These are phyloP conservation scores for Gambusia yucatana DNA, from an alignment of 2,797 vertebrate species.

Conservation along the genomic window DNA sequence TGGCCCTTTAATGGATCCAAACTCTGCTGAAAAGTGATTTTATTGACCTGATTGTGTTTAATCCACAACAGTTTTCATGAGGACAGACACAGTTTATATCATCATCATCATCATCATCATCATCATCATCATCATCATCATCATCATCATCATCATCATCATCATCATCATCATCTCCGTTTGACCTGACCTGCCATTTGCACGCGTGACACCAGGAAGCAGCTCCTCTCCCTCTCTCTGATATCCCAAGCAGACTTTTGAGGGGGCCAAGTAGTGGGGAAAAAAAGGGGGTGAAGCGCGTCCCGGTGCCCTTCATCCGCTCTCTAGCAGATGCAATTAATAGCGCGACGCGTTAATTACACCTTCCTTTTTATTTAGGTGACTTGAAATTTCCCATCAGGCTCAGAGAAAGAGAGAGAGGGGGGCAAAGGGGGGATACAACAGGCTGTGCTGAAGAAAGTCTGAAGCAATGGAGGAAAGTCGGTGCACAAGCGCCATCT, in stretches of 20 bases:
- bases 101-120: slow-evolving; percentile 6
- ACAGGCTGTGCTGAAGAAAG: slow-evolving; percentile 17
- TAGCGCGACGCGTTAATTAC: slow-evolving; percentile 76
- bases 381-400: slow-evolving; percentile 78
- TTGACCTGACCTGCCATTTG: slow-evolving; percentile 52
- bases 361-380: slow-evolving; percentile 78
- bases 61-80: neutral
- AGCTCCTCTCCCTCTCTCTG: slow-evolving; percentile 35
- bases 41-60: neutral
- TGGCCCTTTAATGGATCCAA: neutral
- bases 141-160: slow-evolving; percentile 3
- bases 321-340: slow-evolving; percentile 76
- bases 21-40: neutral
- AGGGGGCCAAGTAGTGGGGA: slow-evolving; percentile 41
- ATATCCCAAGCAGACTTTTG: slow-evolving; percentile 51
- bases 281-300: slow-evolving; percentile 29
- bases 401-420: slow-evolving; percentile 21
- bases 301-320: slow-evolving; percentile 68
- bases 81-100: neutral
- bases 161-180: slow-evolving; percentile 16
- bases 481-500: slow-evolving; percentile 78
- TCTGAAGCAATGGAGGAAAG: slow-evolving; percentile 12
- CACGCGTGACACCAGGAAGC: slow-evolving; percentile 44
- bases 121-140: slow-evolving; percentile 3
- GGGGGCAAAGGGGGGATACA: neutral